A percentile compares a stretch with the other conserved stretches of the same genome.
These are phyloP conservation scores for Leucophora obtusa DNA, from an alignment of 2,888 invertebrate genomes.

Conservation along the genomic window DNA sequence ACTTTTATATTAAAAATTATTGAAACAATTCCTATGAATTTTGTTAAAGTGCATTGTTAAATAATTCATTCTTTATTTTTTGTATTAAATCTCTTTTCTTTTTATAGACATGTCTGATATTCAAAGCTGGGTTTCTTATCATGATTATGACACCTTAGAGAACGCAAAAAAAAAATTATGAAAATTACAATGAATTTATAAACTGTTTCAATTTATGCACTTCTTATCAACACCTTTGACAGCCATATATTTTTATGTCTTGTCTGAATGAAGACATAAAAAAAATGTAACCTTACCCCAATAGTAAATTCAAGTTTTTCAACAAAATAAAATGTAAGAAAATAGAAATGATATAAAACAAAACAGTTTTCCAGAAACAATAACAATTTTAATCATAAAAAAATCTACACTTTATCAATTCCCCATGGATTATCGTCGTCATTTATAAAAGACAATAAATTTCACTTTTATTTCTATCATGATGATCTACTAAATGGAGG, in stretches of 20 bases:
- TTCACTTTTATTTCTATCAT: conserved; percentile 27
- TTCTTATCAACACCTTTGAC: conserved; percentile 42
- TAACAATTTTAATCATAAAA: conserved; percentile 57
- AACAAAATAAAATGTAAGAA: not conserved
- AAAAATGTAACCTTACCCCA: conserved; percentile 25
- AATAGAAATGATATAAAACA: not conserved
- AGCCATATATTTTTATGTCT: conserved; percentile 22
- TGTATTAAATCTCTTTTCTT: not conserved
- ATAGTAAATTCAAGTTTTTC: conserved; percentile 20
- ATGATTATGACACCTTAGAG: conserved; percentile 52
- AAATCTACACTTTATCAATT: conserved; percentile 59
- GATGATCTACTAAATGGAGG: conserved; percentile 22
- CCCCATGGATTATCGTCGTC: conserved; percentile 57
- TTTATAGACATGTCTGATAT: not conserved
- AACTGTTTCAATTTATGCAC: conserved; percentile 40
- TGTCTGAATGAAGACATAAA: conserved; percentile 32
- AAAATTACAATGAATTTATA: conserved; percentile 17
- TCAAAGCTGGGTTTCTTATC: conserved; percentile 36
- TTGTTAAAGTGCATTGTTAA: too few species aligned
- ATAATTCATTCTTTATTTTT: too few species aligned
- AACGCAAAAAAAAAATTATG: conserved; percentile 21
- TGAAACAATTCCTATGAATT: too few species aligned
- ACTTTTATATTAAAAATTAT: too few species aligned
- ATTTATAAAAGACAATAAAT: conserved; percentile 38
- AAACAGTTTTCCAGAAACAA: conserved; percentile 47